Evolutionary conservation across 2,888 invertebrate genomes (phyloP).

Genomic region (Odontocolon sp.): DNA sequence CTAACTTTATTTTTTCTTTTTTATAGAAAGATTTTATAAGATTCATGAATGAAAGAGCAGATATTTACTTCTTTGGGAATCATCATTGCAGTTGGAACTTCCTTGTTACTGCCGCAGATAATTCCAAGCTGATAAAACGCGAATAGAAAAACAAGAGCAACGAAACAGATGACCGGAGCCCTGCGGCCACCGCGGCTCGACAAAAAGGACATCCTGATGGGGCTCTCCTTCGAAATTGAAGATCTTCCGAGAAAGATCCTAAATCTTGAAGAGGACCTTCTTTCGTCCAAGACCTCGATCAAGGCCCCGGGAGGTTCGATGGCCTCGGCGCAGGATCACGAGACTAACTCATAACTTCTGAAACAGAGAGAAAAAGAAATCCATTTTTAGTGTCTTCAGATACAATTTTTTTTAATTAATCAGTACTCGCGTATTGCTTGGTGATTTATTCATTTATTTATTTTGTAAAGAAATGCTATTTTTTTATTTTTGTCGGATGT

Average conservation of each 20-base stretch:
- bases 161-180: constrained; percentile 79
- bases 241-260: constrained; percentile 9
- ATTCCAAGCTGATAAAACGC: constrained; percentile 80
- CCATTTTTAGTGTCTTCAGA: not conserved
- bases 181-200: constrained; percentile 79
- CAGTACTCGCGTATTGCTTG: too few relatives aligned
- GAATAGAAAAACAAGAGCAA: constrained; percentile 78
- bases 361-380: constrained; percentile 41
- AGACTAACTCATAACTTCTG: constrained; percentile 75
- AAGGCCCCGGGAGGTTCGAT: constrained; percentile 13
- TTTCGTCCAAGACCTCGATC: not conserved
- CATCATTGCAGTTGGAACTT: constrained; percentile 77
- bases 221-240: constrained; percentile 24
- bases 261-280: constrained; percentile 11
- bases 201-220: constrained; percentile 77
- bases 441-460: too few relatives aligned
- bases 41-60: not conserved
- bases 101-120: constrained; percentile 77
- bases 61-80: constrained; percentile 79
- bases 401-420: too few relatives aligned
- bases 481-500: too few relatives aligned
- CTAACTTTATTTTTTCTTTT: too few relatives aligned
- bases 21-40: too few relatives aligned
- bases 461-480: too few relatives aligned
- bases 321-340: not conserved